Evolutionary conservation across 2,888 invertebrate genomes (phyloP).

Genomic region (Leptodirus hochenwartii): DNA sequence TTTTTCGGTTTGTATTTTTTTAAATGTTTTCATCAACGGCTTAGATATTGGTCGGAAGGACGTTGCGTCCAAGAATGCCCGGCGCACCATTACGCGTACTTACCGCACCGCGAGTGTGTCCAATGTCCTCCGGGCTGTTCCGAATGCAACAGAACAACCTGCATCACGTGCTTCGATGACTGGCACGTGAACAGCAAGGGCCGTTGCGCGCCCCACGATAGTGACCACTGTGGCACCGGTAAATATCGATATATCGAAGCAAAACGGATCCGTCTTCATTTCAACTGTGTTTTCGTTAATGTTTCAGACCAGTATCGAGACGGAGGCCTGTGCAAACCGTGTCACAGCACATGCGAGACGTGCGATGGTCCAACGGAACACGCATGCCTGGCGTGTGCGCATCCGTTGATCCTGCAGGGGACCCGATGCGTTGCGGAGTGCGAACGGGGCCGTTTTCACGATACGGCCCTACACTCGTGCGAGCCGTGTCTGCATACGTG

Average conservation of each 20-base stretch:
- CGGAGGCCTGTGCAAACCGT: slow-evolving; percentile 48
- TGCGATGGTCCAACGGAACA: slow-evolving; percentile 60
- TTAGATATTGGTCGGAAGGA: slow-evolving; percentile 51
- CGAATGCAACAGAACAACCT: slow-evolving; percentile 53
- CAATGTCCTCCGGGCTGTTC: slow-evolving; percentile 62
- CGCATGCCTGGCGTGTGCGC: slow-evolving; percentile 57
- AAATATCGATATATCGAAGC: slow-evolving; percentile 21
- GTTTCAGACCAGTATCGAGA: slow-evolving; percentile 55
- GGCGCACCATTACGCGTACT: slow-evolving; percentile 54
- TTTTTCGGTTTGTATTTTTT: no score
- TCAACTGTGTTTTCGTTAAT: slow-evolving; percentile 15
- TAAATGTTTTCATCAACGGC: no score
- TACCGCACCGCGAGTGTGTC: slow-evolving; percentile 62
- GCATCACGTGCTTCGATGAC: slow-evolving; percentile 52
- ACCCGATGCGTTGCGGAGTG: slow-evolving; percentile 59
- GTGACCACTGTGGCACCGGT: slow-evolving; percentile 49
- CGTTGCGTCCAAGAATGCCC: slow-evolving; percentile 57
- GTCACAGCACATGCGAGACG: slow-evolving; percentile 64
- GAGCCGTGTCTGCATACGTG: slow-evolving; percentile 67
- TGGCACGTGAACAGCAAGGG: slow-evolving; percentile 63
- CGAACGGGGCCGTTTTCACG: slow-evolving; percentile 48
- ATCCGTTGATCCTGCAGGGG: slow-evolving; percentile 52
- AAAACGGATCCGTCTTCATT: slow-evolving; percentile 7
- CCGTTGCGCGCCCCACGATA: slow-evolving; percentile 51
- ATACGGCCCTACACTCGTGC: slow-evolving; percentile 45